Evolutionary conservation across 2,113 vertebrate species (phyloP).

Genomic region (Montifringilla adamsi): DNA sequence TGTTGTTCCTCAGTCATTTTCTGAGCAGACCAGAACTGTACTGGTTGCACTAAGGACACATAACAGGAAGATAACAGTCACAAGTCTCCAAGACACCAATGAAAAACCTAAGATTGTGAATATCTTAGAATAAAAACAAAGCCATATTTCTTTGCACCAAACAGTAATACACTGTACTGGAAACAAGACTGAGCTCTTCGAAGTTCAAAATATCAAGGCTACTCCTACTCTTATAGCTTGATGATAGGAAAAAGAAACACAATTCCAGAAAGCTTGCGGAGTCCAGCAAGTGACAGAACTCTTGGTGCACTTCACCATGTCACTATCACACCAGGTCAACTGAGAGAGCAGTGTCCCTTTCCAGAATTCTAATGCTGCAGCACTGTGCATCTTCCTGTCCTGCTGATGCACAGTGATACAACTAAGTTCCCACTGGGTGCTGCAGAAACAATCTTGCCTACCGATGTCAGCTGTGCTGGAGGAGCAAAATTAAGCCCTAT

Average conservation of each 20-base stretch:
- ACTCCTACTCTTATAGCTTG: not conserved
- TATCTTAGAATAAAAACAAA: not conserved
- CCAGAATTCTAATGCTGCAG: not conserved
- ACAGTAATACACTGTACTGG: not conserved
- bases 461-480: not conserved
- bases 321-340: not conserved
- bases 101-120: not conserved
- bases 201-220: not conserved
- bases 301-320: not conserved
- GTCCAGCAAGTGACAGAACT: not conserved
- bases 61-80: not conserved
- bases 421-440: not conserved
- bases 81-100: not conserved
- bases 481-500: slow-evolving; percentile 5
- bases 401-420: not conserved
- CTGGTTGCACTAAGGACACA: not conserved
- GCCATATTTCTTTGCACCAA: not conserved
- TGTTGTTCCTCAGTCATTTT: not conserved
- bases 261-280: not conserved
- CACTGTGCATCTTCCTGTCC: not conserved
- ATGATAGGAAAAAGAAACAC: not conserved
- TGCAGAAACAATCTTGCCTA: not conserved
- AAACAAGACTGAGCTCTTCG: not conserved
- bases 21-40: not conserved
- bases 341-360: not conserved